Evolutionary conservation across 1,140 invertebrate species (phyloP).

Genomic region (Archegozetes longisetosus): DNA sequence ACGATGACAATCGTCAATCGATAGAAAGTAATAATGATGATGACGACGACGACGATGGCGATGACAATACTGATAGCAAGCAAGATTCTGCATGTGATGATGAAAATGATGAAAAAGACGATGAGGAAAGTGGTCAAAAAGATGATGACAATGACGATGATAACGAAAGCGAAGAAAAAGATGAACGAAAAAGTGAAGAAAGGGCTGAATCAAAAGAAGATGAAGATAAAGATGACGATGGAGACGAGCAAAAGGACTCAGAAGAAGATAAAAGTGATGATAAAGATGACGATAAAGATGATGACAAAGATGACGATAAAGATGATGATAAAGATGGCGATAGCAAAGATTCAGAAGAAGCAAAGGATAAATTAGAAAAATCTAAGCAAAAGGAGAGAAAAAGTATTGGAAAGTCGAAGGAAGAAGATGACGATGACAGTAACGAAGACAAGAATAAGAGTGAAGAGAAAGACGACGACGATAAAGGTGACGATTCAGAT

Average conservation of each 20-base stretch:
- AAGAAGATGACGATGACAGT: constrained; percentile 5
- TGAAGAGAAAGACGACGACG: neutral
- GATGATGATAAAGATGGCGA: constrained; percentile 14
- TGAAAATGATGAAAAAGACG: neutral
- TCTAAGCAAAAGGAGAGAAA: constrained; percentile 14
- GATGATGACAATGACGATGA: neutral
- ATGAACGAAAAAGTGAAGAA: constrained; percentile 6
- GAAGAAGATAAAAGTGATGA: neutral
- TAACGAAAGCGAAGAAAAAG: neutral
- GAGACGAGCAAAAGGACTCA: neutral
- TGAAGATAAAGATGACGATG: neutral
- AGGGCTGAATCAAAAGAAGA: no score
- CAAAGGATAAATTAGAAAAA: neutral
- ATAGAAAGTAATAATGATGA: constrained; percentile 17
- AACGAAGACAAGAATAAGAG: constrained; percentile 8
- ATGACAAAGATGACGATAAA: neutral
- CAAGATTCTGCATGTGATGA: neutral
- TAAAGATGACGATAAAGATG: neutral
- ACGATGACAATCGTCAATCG: constrained; percentile 18
- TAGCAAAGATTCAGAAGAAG: neutral
- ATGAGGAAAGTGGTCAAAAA: constrained; percentile 1
- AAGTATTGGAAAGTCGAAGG: neutral
- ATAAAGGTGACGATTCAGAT: neutral
- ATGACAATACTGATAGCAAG: neutral
- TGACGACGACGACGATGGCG: constrained; percentile 2